Evolutionary conservation across 1,140 invertebrate species (phyloP).

Genomic region (Drosophila nannoptera): DNA sequence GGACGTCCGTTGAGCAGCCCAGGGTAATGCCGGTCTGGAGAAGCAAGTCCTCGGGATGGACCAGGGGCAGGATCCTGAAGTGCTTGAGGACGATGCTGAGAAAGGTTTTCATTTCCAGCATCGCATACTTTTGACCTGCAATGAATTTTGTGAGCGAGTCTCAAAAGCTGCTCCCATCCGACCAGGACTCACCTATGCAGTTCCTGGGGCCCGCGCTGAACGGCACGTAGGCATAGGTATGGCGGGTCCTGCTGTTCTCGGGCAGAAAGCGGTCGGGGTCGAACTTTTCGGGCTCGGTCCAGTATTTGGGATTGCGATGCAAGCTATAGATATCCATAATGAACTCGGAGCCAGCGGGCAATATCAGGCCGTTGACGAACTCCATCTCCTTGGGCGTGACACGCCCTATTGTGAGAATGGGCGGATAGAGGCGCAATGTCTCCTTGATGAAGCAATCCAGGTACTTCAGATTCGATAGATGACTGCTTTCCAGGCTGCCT

Average conservation of each 20-base stretch:
- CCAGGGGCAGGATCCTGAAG: conserved; percentile 73
- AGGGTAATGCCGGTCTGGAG: conserved; percentile 63
- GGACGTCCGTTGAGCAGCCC: conserved; percentile 52
- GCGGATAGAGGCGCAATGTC: conserved; percentile 83
- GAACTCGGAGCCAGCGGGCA: conserved; percentile 80
- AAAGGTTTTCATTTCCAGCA: conserved; percentile 80
- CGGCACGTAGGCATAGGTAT: conserved; percentile 81
- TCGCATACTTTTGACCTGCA: conserved; percentile 79
- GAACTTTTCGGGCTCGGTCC: conserved; percentile 87
- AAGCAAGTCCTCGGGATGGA: conserved; percentile 54
- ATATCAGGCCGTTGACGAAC: conserved; percentile 67
- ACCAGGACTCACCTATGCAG: conserved; percentile 60
- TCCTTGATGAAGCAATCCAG: conserved; percentile 84
- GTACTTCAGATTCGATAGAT: conserved; percentile 83
- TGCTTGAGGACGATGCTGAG: conserved; percentile 78
- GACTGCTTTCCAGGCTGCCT: conserved; percentile 79
- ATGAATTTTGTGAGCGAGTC: neutral
- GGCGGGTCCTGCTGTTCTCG: conserved; percentile 81
- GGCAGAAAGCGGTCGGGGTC: conserved; percentile 86
- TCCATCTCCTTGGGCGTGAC: conserved; percentile 80
- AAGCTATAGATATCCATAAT: conserved; percentile 80
- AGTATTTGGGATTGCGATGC: conserved; percentile 82
- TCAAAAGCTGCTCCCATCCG: neutral
- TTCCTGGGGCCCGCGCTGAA: conserved; percentile 80
- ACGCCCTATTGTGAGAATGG: conserved; percentile 84